Conservation (phyloP, 1,140 invertebrate species). For the Penaeus japonicus region DNA sequence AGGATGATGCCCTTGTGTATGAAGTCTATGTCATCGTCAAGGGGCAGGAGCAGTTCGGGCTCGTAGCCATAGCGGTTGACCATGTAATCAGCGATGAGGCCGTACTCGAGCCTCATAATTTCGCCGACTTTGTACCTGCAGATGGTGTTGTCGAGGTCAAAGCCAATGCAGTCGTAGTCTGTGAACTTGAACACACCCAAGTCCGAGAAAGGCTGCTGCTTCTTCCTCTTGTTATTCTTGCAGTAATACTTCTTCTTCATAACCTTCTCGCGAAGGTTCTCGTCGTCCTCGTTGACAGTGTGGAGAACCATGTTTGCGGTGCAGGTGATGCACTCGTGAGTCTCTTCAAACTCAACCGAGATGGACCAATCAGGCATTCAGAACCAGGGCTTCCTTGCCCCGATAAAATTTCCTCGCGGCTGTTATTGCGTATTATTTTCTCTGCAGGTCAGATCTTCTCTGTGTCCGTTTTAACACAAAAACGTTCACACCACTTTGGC, state of each 20-base stretch:
- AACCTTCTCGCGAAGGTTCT: slow-evolving; percentile 38
- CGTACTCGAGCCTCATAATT: slow-evolving; percentile 73
- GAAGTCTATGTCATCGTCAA: slow-evolving; percentile 72
- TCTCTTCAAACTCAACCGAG: neutral
- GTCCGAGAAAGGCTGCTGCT: slow-evolving; percentile 52
- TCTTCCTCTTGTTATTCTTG: slow-evolving; percentile 58
- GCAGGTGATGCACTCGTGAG: neutral
- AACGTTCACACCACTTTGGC: too few relatives aligned
- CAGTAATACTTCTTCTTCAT: slow-evolving; percentile 59
- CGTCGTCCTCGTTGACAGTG: slow-evolving; percentile 39
- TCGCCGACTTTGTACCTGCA: slow-evolving; percentile 66
- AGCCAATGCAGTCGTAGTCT: slow-evolving; percentile 80
- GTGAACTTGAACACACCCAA: slow-evolving; percentile 51
- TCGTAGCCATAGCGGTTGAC: slow-evolving; percentile 73
- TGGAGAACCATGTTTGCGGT: slow-evolving; percentile 44
- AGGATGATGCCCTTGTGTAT: slow-evolving; percentile 78
- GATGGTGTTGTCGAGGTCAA: slow-evolving; percentile 77
- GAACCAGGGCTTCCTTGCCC: neutral
- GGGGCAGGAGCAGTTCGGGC: slow-evolving; percentile 66
- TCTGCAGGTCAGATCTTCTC: neutral
- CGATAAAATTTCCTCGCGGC: too few relatives aligned
- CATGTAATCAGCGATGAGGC: slow-evolving; percentile 71
- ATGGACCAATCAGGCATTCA: neutral
- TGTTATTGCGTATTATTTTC: too few relatives aligned
- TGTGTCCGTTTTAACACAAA: too few relatives aligned